Evolutionary conservation across 2,888 invertebrate species (phyloP).

Genomic region (Opisthograptis luteolata): DNA sequence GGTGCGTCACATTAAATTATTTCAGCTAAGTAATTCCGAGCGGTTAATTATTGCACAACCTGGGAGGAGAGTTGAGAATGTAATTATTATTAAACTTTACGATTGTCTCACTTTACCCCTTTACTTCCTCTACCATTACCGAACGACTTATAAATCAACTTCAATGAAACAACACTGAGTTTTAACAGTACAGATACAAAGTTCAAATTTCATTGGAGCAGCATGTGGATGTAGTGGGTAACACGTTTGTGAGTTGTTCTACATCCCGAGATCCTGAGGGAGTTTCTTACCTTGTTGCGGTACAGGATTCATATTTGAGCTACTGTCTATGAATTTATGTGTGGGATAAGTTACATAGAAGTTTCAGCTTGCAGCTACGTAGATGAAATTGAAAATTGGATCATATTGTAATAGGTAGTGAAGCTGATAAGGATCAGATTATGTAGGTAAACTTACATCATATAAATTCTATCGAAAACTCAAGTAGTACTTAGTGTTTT

Average conservation of each 20-base stretch:
- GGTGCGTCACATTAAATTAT: slow-evolving; percentile 82
- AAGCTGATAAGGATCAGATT: no score
- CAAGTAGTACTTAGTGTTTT: no score
- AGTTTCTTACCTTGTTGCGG: slow-evolving; percentile 81
- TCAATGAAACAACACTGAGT: slow-evolving; percentile 43
- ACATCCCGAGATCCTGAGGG: slow-evolving; percentile 77
- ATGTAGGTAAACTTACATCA: no score
- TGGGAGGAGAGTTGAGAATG: slow-evolving; percentile 83
- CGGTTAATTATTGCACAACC: slow-evolving; percentile 84
- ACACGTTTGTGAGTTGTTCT: slow-evolving; percentile 45
- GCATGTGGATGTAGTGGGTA: slow-evolving; percentile 34
- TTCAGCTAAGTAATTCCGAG: slow-evolving; percentile 84
- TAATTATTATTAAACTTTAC: slow-evolving; percentile 85
- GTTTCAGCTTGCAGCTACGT: slow-evolving; percentile 4
- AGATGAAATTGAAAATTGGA: background rate
- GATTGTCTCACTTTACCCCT: slow-evolving; percentile 85
- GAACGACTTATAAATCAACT: slow-evolving; percentile 47
- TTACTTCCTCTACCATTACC: slow-evolving; percentile 49
- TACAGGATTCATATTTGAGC: slow-evolving; percentile 80
- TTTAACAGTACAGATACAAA: slow-evolving; percentile 31
- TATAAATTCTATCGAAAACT: no score
- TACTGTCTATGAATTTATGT: slow-evolving; percentile 70
- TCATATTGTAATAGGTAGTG: no score
- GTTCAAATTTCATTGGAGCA: slow-evolving; percentile 44
- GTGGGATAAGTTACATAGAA: slow-evolving; percentile 42